phyloP scores from a whole-genome alignment of 1,140 invertebrate genomes.

The Sogatella furcifera region DNA sequence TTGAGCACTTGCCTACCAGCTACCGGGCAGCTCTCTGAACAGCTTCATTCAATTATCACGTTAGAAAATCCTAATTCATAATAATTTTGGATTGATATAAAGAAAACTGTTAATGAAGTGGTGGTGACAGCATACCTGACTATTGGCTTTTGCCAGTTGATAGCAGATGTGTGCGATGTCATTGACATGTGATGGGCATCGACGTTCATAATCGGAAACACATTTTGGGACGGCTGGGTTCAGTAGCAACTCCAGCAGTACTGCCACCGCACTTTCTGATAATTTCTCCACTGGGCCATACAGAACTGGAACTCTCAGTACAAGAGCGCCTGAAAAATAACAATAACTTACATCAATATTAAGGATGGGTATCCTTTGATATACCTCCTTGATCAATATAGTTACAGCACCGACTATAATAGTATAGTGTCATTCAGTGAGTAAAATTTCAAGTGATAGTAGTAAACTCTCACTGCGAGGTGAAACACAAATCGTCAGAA shows the following conservation, averaged over 20 bases:
- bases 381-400: too few relatives aligned
- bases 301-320: slow-evolving; percentile 41
- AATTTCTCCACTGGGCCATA: slow-evolving; percentile 40
- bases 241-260: slow-evolving; percentile 32
- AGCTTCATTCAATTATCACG: too few relatives aligned
- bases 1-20: too few relatives aligned
- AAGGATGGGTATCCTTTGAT: too few relatives aligned
- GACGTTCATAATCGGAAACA: slow-evolving; percentile 37
- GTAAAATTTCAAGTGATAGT: too few relatives aligned
- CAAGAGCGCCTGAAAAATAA: slow-evolving; percentile 30
- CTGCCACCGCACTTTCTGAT: slow-evolving; percentile 42
- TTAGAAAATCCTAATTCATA: too few relatives aligned
- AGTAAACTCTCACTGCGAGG: too few relatives aligned
- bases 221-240: slow-evolving; percentile 17
- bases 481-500: too few relatives aligned
- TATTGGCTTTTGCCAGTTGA: slow-evolving; percentile 27
- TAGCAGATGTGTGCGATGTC: slow-evolving; percentile 37
- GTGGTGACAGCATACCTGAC: slow-evolving; percentile 25
- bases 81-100: too few relatives aligned
- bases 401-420: too few relatives aligned
- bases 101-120: not conserved
- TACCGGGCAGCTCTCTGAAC: too few relatives aligned
- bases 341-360: not conserved
- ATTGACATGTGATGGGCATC: slow-evolving; percentile 37
- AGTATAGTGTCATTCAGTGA: too few relatives aligned